Evolutionary conservation across 2,888 invertebrate genomes (phyloP).

Genomic region (Euspilapteryx auroguttella): DNA sequence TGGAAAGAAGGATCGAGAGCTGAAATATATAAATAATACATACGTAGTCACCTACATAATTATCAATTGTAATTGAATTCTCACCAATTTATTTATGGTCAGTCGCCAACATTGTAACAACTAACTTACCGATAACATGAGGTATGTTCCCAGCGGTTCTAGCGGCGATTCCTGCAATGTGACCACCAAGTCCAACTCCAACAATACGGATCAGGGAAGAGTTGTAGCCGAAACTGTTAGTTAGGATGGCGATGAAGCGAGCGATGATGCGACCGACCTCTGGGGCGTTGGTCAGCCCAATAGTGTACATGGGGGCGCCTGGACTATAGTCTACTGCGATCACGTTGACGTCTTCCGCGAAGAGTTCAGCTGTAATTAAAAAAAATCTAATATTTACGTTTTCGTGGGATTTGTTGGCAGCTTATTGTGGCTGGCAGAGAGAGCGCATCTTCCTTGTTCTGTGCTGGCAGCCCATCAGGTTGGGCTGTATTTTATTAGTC

Average conservation of each 20-base stretch:
- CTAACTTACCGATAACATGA: slow-evolving; percentile 35
- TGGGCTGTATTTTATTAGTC: no score
- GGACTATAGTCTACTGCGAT: slow-evolving; percentile 43
- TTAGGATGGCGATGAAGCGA: slow-evolving; percentile 32
- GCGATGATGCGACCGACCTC: slow-evolving; percentile 30
- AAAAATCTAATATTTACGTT: neutral
- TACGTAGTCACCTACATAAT: no score
- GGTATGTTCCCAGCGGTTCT: slow-evolving; percentile 22
- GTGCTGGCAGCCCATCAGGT: no score
- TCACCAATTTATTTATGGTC: no score
- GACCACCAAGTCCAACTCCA: slow-evolving; percentile 42
- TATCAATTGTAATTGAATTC: no score
- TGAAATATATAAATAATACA: slow-evolving; percentile 12
- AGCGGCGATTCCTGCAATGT: slow-evolving; percentile 43
- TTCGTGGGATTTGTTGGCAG: neutral
- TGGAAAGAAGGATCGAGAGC: slow-evolving; percentile 41
- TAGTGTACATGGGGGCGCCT: slow-evolving; percentile 20
- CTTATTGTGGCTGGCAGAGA: no score
- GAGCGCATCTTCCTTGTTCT: no score
- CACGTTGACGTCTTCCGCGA: slow-evolving; percentile 29
- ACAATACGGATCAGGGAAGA: slow-evolving; percentile 27
- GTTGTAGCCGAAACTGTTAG: slow-evolving; percentile 20
- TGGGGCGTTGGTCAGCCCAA: slow-evolving; percentile 31
- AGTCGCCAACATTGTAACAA: no score
- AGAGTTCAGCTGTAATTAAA: slow-evolving; percentile 24